Evolutionary conservation across 1,140 invertebrate species (phyloP).

Genomic region (Scaptomyza graminum): DNA sequence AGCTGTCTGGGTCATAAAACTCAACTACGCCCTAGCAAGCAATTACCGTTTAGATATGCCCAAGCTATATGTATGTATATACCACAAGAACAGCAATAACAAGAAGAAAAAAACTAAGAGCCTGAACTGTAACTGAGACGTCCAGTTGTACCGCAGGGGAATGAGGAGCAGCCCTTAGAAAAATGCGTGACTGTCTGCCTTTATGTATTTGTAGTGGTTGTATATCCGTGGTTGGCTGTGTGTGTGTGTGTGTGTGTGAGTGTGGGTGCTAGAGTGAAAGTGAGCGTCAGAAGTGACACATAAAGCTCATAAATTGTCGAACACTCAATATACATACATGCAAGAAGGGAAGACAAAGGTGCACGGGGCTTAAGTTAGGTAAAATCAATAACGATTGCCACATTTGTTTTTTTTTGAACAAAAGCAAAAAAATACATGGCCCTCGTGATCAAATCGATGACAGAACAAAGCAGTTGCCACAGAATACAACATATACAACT

Average conservation of each 20-base stretch:
- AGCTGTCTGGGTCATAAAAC: conserved; percentile 77
- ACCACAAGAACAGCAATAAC: conserved; percentile 18
- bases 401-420: conserved; percentile 14
- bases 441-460: conserved; percentile 54
- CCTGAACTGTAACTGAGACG: conserved; percentile 65
- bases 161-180: conserved; percentile 26
- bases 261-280: conserved; percentile 62
- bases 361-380: conserved; percentile 19
- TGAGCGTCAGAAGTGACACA: conserved; percentile 80
- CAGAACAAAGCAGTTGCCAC: not conserved
- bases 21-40: conserved; percentile 74
- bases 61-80: conserved; percentile 25
- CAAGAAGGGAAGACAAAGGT: conserved; percentile 13
- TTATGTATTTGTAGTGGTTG: not conserved
- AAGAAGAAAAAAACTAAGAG: conserved; percentile 17
- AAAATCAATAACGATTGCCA: conserved; percentile 77
- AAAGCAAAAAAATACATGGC: conserved; percentile 39
- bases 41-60: conserved; percentile 76
- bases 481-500: not conserved
- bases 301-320: conserved; percentile 80
- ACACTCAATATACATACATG: conserved; percentile 66
- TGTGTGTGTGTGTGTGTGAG: conserved; percentile 18
- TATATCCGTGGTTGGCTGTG: conserved; percentile 1
- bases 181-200: conserved; percentile 55
- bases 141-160: conserved; percentile 49